A percentile compares a stretch with the other conserved stretches of the same genome.
phyloP scores from a whole-genome alignment of 2,888 invertebrate genomes.

The Temnothorax rugatulus region DNA sequence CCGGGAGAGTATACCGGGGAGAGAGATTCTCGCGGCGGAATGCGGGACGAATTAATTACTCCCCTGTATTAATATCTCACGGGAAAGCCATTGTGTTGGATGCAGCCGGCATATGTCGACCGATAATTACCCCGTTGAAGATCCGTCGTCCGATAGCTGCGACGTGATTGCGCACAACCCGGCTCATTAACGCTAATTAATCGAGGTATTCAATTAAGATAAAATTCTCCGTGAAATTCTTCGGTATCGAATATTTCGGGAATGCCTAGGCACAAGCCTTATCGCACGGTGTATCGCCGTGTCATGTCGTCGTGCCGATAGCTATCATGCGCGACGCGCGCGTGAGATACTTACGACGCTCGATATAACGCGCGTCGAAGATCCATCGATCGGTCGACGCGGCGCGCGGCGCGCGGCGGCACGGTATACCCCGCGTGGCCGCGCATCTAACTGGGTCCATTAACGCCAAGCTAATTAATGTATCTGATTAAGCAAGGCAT shows the following conservation, averaged over 20 bases:
- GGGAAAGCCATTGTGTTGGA: slow-evolving; percentile 3
- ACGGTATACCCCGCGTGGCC: not conserved
- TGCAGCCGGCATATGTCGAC: not conserved
- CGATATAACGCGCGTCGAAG: slow-evolving; percentile 45
- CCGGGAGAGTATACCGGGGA: not conserved
- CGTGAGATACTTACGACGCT: slow-evolving; percentile 9
- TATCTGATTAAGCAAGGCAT: slow-evolving; percentile 71
- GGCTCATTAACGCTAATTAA: slow-evolving; percentile 26
- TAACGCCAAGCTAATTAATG: slow-evolving; percentile 70
- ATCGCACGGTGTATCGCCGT: not conserved
- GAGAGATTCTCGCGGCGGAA: not conserved
- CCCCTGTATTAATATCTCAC: slow-evolving; percentile 26
- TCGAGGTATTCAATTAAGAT: slow-evolving; percentile 23
- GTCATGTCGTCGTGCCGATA: not conserved
- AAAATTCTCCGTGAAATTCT: slow-evolving; percentile 18
- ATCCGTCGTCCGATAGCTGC: slow-evolving; percentile 10
- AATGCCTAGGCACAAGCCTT: not conserved
- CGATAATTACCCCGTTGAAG: slow-evolving; percentile 37
- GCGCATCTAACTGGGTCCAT: slow-evolving; percentile 59
- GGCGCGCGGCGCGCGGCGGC: not conserved
- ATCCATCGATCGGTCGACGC: slow-evolving; percentile 27
- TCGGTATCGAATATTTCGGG: not conserved
- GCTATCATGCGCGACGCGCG: not conserved
- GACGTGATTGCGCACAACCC: slow-evolving; percentile 10
- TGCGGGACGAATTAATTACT: slow-evolving; percentile 34